Evolutionary conservation across 1,140 invertebrate species (phyloP), one percentile per base, ranked within the genome.

Genomic region (Meloidogyne exigua): DNA sequence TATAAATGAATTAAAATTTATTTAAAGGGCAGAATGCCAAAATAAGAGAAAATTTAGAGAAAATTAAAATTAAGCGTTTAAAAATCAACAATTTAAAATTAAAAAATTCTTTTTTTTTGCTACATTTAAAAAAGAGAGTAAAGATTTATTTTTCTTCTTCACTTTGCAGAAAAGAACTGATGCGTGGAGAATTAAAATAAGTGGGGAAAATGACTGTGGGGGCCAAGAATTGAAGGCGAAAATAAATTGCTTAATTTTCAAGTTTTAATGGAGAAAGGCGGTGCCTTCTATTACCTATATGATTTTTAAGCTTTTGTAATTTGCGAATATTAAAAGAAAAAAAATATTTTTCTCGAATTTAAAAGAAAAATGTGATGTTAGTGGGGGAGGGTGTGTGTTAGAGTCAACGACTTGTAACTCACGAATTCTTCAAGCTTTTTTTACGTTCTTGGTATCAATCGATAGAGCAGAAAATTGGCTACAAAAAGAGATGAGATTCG

Each of bases 191-290:
- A 28, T 57, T 44, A 28, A n/a, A 71, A 70, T 28, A 3, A 42
- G 39, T 5, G 18, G 39, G 9, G 36, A 18, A 12, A 23, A 57
- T 57, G 49, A 57, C 15, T 25, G 67, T 36, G 67, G 67, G 26
- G 15, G 68, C 23, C 28, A 62, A 42, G 68, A 71, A 71, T 70
- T 25, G 68, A 32, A 44, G 39, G 36, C 32, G 23, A 57, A n/a
- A n/a, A 57, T 57, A n/a, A 57, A 57, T 57, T 57, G n/a, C 18
- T 57, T 18, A 57, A n/a, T n/a, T n/a, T n/a, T 1, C 13, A 57
- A 57, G 7, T 57, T n/a, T 57, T 57, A n/a, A n/a, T n/a, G n/a
- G 7, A 21, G 49, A 57, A 57, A 57, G 49, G 49, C 49, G 49
- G 49, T 57, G 9, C 49, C n/a, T 57, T 57, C 49, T n/a, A 57